Evolutionary conservation across 1,140 invertebrate species (phyloP).

Genomic region (Zophobas morio): DNA sequence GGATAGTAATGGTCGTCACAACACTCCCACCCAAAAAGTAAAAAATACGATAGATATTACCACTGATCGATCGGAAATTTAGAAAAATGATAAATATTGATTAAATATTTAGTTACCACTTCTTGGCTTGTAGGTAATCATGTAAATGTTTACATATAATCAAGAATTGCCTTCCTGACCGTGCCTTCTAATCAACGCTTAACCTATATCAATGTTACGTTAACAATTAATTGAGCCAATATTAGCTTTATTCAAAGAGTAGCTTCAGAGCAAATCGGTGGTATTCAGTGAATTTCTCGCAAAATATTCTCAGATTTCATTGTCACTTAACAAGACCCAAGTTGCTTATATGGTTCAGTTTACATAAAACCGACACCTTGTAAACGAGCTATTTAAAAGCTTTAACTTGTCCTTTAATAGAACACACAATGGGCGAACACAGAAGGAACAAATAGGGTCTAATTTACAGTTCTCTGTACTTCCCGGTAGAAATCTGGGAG

Average conservation of each 20-base stretch:
- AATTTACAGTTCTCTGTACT: slow-evolving; percentile 20
- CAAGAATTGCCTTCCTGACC: slow-evolving; percentile 43
- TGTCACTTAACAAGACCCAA: slow-evolving; percentile 2
- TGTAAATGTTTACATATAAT: slow-evolving; percentile 44
- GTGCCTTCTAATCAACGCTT: slow-evolving; percentile 44
- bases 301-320: slow-evolving; percentile 22
- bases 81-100: slow-evolving; percentile 20
- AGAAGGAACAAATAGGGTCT: slow-evolving; percentile 14
- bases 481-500: background rate
- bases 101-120: slow-evolving; percentile 15
- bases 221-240: slow-evolving; percentile 40
- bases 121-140: slow-evolving; percentile 10
- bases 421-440: background rate
- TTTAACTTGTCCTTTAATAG: slow-evolving; percentile 11
- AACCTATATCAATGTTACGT: slow-evolving; percentile 33
- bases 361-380: background rate
- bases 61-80: too few species aligned
- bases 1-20: background rate
- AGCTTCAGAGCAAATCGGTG: slow-evolving; percentile 14
- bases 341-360: background rate
- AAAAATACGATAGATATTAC: too few species aligned
- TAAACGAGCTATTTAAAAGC: background rate
- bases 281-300: background rate
- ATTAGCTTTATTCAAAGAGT: slow-evolving; percentile 34
- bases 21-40: too few species aligned